Conservation (phyloP, 2,113 vertebrate genomes). For the Strix aluco region DNA sequence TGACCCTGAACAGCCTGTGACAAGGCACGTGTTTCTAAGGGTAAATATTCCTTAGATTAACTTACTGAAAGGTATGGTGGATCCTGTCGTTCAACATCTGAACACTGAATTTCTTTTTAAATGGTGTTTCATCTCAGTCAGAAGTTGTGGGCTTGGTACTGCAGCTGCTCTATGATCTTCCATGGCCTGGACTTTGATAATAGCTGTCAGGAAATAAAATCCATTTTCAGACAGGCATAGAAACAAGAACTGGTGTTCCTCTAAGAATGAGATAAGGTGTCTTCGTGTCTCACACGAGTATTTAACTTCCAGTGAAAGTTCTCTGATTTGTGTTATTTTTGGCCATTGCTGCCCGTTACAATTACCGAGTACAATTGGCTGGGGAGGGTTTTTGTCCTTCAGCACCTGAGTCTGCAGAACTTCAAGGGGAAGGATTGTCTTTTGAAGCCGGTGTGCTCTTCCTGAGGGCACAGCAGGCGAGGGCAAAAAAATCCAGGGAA, state of each 20-base stretch:
- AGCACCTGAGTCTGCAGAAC: neutral
- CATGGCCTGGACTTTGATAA: neutral
- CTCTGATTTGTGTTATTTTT: neutral
- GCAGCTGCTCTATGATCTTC: neutral
- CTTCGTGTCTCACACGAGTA: neutral
- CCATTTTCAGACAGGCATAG: neutral
- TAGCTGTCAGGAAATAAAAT: neutral
- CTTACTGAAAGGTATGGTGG: neutral
- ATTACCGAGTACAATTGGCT: neutral
- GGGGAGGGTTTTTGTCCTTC: neutral
- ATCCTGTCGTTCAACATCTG: neutral
- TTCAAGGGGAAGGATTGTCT: neutral
- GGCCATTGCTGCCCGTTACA: neutral
- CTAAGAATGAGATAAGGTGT: neutral
- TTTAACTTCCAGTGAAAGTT: neutral
- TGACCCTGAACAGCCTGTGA: neutral
- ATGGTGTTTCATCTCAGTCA: neutral
- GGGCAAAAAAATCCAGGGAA: neutral
- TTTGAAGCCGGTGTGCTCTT: neutral
- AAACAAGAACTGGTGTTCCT: neutral
- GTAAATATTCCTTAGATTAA: neutral
- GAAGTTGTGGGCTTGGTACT: neutral
- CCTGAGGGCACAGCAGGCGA: neutral
- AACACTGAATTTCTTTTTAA: neutral
- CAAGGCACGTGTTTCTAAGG: neutral